Evolutionary conservation across 2,888 invertebrate species (phyloP).

Genomic region (Dicyrtoma fusca): DNA sequence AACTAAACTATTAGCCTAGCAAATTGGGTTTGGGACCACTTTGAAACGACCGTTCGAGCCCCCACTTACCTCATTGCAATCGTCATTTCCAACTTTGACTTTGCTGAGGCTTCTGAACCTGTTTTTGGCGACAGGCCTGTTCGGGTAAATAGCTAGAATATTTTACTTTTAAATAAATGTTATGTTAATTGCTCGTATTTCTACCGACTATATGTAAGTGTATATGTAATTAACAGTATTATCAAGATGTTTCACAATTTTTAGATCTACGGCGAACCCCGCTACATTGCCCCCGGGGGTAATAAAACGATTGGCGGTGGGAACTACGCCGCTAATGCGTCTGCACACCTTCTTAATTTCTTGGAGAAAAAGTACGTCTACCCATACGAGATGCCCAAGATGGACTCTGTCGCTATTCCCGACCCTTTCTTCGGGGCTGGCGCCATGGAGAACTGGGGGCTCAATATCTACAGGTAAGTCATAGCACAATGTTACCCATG

Average conservation of each 20-base stretch:
- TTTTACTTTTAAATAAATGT: not conserved
- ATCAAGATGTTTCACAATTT: not conserved
- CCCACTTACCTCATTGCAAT: conserved; percentile 48
- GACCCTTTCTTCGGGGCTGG: conserved; percentile 33
- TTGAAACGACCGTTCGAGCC: conserved; percentile 34
- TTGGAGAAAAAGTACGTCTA: not conserved
- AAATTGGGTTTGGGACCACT: conserved; percentile 19
- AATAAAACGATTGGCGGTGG: conserved; percentile 26
- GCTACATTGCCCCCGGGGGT: conserved; percentile 15
- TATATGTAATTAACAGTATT: no score
- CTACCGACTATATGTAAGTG: no score
- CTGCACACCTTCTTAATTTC: conserved; percentile 42
- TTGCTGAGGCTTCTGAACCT: conserved; percentile 11
- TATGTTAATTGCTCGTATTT: not conserved
- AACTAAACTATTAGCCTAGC: no score
- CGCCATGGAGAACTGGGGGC: conserved; percentile 49
- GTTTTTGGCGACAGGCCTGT: no score
- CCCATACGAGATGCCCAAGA: no score
- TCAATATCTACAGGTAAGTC: no score
- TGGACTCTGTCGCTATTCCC: conserved; percentile 46
- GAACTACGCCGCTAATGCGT: conserved; percentile 34
- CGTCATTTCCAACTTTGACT: conserved; percentile 45
- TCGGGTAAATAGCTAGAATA: conserved; percentile 16
- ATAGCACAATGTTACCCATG: no score
- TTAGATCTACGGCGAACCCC: conserved; percentile 45